Evolutionary conservation across 2,797 vertebrate genomes (phyloP), one percentile per base, ranked within the genome.

Genomic region (Pantherophis alleghaniensis): DNA sequence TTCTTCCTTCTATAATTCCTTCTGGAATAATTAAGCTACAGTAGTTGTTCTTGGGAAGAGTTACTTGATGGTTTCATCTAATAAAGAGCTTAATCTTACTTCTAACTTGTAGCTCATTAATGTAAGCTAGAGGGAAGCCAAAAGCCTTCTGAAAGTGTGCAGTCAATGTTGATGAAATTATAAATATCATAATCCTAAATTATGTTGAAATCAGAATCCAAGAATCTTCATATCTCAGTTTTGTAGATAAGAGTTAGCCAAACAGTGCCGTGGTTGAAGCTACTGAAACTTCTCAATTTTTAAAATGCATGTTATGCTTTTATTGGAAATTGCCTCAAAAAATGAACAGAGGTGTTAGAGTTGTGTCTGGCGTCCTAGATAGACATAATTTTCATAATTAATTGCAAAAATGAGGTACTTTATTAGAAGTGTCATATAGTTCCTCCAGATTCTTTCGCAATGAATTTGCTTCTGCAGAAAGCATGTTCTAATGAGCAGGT

Each of bases 11-110:
- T 95, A 55, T 83, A 93, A 26, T 89, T 90, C 42, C 53, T 90
- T 87, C 69, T 87, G 42, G 87, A 95, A n/a, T 93, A 56, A 94
- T 92, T 89, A 92, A 88, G 11, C 51, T 57, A 37, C 32, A 0
- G 0, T 96, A 96, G 96, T 93, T 97, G 94, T 74, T 97, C 91
- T 91, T 95, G 69, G 14, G 87, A 90, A 96, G 94, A 91, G 32
- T 0, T 0, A 86, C 89, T 0, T 0, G 63, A 59, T 89, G 63
- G 26, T 56, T 60, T 22, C 13, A 60, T 56, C 66, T n/a, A 42
- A 5, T 3, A 56, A 93, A 95, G 87, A 92, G 57, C 79, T 93
- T 61, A 89, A 83, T 79, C n/a, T 22, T 1, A 92, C 60, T 91
- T 89, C 83, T 56, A 13, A 63, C 11, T 92, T 20, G 0, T 47